Base-by-base conservation (phyloP, 1,140 invertebrate genomes). In the Drosophila lini region DNA sequence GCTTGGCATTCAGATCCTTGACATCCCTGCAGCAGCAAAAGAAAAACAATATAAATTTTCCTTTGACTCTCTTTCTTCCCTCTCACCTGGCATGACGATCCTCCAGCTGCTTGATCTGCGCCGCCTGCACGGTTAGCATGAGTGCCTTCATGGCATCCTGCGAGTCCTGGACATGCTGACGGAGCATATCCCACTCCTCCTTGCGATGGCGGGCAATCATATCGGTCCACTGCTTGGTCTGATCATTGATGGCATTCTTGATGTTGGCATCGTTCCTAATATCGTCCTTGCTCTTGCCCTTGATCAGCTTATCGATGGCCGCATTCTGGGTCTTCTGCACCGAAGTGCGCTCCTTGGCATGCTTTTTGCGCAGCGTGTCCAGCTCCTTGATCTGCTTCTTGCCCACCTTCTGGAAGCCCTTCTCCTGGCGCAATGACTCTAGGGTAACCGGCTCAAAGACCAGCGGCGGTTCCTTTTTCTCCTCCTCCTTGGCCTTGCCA, bases 311-410 rank as follows among this genome's bases (percentile, higher is more conserved):
- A 92, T 99, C 98, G 56, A 99, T 97, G 28, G 97, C 96, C n/a
- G 95, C 94, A 93, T 98, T 98, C 91, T 99, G 99, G 28, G 96
- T 95, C 92, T 99, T 99, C 93, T 99, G 98, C 88, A 99, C 95
- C 16, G 95, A 92, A 74, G 96, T 94, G 91, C 97, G 96, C 93
- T 99, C 98, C 92, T 99, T 99, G 67, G 96, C 95, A 77, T 99
- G 98, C 65, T 96, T 96, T 91, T 99, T 99, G 90, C 96, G 96
- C 92, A 99, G 93, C 10, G 96, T 94, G 73, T 99, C 98, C 63
- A 98, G 90, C 82, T 99, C 98, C 91, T 99, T 99, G 92, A 97
- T 96, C 80, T 99, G 98, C 91, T 99, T 99, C 85, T 98, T 97
- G 40, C 96, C 95, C n/a, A 97, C 95, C 93, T 99, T 99, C 78